Evolutionary conservation across 2,113 vertebrate species (phyloP).

Genomic region (Rhinolophus sinicus): DNA sequence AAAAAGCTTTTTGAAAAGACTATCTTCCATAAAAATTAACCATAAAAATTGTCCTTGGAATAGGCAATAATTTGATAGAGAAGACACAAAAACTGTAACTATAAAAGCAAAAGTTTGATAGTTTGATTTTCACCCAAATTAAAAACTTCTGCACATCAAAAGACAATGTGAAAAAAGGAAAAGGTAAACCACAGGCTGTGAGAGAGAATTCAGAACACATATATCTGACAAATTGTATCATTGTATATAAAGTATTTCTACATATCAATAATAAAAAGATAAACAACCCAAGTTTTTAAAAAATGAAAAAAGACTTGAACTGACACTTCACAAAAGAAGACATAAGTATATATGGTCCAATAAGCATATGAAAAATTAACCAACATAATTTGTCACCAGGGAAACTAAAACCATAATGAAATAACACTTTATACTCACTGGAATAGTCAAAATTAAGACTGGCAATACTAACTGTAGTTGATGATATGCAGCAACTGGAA

Average conservation of each 20-base stretch:
- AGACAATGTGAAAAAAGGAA: neutral
- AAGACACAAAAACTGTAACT: neutral
- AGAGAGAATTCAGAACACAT: neutral
- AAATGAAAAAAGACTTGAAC: neutral
- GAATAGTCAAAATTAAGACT: neutral
- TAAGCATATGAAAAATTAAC: neutral
- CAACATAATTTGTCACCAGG: neutral
- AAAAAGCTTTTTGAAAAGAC: neutral
- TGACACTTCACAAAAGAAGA: constrained; percentile 7
- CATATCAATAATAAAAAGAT: neutral
- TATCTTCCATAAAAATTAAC: too few relatives aligned
- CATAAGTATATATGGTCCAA: neutral
- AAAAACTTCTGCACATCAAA: neutral
- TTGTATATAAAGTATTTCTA: neutral
- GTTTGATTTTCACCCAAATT: constrained; percentile 16
- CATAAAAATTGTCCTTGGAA: neutral
- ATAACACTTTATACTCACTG: neutral
- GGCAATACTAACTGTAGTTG: neutral
- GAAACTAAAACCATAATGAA: neutral
- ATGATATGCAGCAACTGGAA: neutral
- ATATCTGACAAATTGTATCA: neutral
- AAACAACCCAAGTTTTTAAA: neutral
- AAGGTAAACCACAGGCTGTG: neutral
- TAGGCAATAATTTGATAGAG: neutral
- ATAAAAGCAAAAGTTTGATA: neutral